Evolutionary conservation across 2,113 vertebrate genomes (phyloP), one percentile per base, ranked within the genome.

Genomic region (Microcebus lehilahytsara): DNA sequence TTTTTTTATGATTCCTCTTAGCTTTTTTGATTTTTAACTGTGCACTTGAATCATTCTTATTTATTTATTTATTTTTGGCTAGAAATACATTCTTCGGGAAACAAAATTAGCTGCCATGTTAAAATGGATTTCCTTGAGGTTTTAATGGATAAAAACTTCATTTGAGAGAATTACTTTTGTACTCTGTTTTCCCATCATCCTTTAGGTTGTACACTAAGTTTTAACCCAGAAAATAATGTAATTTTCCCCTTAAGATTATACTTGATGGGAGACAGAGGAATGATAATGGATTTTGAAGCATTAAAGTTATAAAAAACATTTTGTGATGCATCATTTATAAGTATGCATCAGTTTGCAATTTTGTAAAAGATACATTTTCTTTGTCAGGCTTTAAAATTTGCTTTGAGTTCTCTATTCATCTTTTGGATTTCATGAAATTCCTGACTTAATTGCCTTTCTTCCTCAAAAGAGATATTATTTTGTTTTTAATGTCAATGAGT

Each of bases 221-320:
- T 95, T 85, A 90, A 94, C 51, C n/a, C 25, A 79, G 42, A 91
- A 83, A 91, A 77, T 69, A 93, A 69, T 1, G 27, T 75, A 80
- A n/a, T 80, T 25, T 89, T 95, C 94, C 80, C 49, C 11, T 34
- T 95, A 93, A 84, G n/a, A 79, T 79, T 95, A 40, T 91, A 89
- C 51, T 85, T 96, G 58, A 87, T 93, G 49, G 49, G 66, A 92
- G 67, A 62, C 16, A 88, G 74, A 94, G 40, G 49, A 60, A 80
- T 95, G 58, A 72, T 40, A 89, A 66, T 96, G 78, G 66, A 71
- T 94, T 96, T 84, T 94, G 56, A 92, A 91, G 77, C 53, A 51
- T 91, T 96, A 93, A 96, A 95, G 23, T 90, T 85, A 79, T n/a
- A 90, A n/a, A 46, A 96, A 88, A 90, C 11, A 93, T 87, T 95